Percentiles rank a stretch among this genome's conserved stretches.
phyloP scores from a whole-genome alignment of 2,797 vertebrate species.

The Sardinella longiceps region DNA sequence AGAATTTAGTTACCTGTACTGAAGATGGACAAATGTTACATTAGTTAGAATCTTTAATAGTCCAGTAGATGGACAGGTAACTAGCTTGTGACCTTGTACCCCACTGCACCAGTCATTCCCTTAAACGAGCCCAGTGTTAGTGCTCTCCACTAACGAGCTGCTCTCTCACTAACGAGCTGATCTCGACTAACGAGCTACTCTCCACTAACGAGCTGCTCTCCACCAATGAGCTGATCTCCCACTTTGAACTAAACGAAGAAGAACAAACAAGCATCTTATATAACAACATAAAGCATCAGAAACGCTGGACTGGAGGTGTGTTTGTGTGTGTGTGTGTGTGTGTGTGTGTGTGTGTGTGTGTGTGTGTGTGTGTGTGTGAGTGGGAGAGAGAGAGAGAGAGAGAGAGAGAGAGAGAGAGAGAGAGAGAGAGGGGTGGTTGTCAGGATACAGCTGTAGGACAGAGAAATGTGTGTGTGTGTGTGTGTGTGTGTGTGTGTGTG shows the following conservation, averaged over 20 bases:
- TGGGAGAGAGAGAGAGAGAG: no score
- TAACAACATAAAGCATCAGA: background rate
- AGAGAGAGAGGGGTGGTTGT: background rate
- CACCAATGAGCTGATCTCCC: no score
- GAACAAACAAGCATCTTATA: background rate
- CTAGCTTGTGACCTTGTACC: background rate
- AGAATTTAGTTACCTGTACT: no score
- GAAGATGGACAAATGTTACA: no score
- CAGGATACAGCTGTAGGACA: background rate
- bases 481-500: background rate
- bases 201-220: background rate
- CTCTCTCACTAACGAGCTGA: background rate
- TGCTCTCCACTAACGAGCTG: background rate
- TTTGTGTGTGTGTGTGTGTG: background rate
- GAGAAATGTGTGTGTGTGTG: background rate
- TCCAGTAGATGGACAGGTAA: no score
- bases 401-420: no score
- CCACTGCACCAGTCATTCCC: background rate
- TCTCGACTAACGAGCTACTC: no score
- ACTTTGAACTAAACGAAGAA: background rate
- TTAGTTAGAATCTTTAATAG: no score
- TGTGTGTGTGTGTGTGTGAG: background rate
- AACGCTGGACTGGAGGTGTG: background rate
- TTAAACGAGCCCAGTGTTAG: background rate
- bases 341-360: background rate